Evolutionary conservation across 2,888 invertebrate genomes (phyloP).

Genomic region (Rotaria socialis): DNA sequence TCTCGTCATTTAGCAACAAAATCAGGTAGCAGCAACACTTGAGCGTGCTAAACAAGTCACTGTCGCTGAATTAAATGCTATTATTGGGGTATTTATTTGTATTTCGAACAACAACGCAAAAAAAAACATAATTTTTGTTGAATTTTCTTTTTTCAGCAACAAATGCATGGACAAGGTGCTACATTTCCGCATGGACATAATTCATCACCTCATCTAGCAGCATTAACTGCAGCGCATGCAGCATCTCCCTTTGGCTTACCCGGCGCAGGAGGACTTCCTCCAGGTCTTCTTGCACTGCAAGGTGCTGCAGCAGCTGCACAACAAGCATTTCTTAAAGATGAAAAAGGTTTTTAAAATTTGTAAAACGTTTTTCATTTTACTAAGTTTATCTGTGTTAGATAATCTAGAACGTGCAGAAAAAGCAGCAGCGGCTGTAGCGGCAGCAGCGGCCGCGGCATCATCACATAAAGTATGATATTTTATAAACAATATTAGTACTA

Average conservation of each 20-base stretch:
- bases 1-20: constrained; percentile 71
- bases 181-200: constrained; percentile 16
- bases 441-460: neutral
- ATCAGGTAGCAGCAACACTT: constrained; percentile 90
- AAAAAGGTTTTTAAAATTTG: neutral
- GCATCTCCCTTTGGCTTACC: neutral
- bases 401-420: constrained; percentile 28
- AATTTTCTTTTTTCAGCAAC: neutral
- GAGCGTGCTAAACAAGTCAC: constrained; percentile 94
- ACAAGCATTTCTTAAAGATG: constrained; percentile 25
- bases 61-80: constrained; percentile 90
- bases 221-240: constrained; percentile 24
- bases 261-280: neutral
- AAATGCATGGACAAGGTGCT: constrained; percentile 25
- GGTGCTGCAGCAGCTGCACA: constrained; percentile 18
- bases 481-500: neutral
- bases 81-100: constrained; percentile 82
- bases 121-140: neutral
- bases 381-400: neutral
- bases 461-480: neutral
- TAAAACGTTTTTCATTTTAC: neutral
- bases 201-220: constrained; percentile 42
- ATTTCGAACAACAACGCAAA: too few species aligned
- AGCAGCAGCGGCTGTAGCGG: neutral
- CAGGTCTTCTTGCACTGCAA: neutral